Evolutionary conservation across 2,113 vertebrate genomes (phyloP).

Genomic region (Lycaon pictus): DNA sequence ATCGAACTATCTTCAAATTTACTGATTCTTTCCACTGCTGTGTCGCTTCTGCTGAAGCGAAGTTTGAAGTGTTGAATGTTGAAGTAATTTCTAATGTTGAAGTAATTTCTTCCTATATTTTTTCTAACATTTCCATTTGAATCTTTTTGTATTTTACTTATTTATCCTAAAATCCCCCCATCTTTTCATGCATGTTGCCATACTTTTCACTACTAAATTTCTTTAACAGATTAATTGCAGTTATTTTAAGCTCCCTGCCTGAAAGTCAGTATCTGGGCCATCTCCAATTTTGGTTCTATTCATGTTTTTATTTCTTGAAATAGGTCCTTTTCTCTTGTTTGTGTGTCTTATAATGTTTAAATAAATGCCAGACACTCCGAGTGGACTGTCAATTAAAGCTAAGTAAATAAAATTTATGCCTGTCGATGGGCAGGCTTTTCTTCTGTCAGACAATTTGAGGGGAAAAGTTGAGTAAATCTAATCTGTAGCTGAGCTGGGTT

Average conservation of each 20-base stretch:
- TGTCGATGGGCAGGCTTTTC: neutral
- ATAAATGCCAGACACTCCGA: neutral
- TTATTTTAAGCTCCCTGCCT: neutral
- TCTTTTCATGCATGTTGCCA: neutral
- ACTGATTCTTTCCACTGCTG: neutral
- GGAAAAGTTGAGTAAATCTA: neutral
- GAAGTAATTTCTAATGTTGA: neutral
- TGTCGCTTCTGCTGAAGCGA: neutral
- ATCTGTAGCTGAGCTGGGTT: neutral
- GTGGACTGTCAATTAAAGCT: neutral
- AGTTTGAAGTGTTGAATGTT: neutral
- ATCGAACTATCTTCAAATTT: neutral
- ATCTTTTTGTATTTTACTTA: neutral
- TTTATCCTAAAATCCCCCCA: neutral
- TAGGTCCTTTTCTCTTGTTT: neutral
- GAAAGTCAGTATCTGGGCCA: neutral
- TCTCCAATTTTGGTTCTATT: neutral
- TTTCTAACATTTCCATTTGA: neutral
- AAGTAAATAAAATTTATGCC: neutral
- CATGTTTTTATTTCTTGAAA: neutral
- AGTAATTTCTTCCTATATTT: neutral
- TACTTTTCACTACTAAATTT: neutral
- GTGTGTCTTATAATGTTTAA: neutral
- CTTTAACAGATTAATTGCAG: neutral
- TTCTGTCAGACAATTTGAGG: neutral